Conservation (phyloP, 2,888 invertebrate species). For the Lasioglossum marginatum region DNA sequence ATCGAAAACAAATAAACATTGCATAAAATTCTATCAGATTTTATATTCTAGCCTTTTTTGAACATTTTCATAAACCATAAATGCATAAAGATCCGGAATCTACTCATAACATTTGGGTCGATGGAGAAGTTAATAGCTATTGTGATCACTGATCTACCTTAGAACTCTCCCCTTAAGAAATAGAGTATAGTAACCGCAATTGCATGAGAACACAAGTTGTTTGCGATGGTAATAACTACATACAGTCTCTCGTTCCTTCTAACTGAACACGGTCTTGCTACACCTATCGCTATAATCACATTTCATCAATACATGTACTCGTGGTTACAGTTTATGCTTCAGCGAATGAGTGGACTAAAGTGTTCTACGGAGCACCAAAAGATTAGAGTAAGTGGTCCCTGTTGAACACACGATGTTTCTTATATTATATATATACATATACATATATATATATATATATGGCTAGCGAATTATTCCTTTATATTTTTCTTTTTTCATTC, state of each 20-base stretch:
- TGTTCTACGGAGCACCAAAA: conserved; percentile 94
- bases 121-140: background rate
- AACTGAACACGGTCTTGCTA: conserved; percentile 43
- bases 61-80: no score
- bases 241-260: conserved; percentile 43
- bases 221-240: conserved; percentile 35
- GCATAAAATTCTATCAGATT: no score
- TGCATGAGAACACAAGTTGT: conserved; percentile 21
- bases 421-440: conserved; percentile 50
- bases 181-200: background rate
- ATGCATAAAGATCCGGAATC: no score
- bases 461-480: conserved; percentile 73
- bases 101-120: background rate
- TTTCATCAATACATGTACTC: conserved; percentile 77
- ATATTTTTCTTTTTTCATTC: background rate
- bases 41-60: no score
- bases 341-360: conserved; percentile 94
- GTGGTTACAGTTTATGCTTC: conserved; percentile 94
- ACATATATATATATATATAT: background rate
- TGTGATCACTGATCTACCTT: background rate
- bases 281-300: conserved; percentile 53
- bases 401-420: conserved; percentile 76
- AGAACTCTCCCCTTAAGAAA: background rate
- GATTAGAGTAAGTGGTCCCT: conserved; percentile 93
- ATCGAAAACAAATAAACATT: no score